phyloP scores from a whole-genome alignment of 2,113 vertebrate genomes.

The Chroicocephalus ridibundus region DNA sequence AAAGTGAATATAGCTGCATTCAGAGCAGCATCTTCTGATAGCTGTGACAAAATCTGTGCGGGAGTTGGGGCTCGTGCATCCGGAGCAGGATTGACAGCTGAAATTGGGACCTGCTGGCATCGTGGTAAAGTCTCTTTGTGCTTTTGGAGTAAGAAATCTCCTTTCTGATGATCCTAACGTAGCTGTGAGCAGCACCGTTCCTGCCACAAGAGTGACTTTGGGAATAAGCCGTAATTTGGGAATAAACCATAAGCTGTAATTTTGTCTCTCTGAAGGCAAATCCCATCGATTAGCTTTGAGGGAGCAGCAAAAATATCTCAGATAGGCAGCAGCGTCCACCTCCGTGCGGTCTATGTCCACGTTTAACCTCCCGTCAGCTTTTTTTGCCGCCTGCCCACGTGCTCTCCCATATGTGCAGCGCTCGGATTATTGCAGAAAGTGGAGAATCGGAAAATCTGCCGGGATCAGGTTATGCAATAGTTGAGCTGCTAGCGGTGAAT shows the following conservation, averaged over 20 bases:
- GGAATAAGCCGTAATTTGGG: neutral
- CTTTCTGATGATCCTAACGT: neutral
- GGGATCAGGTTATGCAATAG: neutral
- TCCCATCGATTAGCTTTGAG: rapidly evolving
- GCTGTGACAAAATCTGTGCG: neutral
- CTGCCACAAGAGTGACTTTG: neutral
- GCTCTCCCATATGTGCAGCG: rapidly evolving
- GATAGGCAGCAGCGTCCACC: neutral
- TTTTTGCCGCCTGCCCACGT: neutral
- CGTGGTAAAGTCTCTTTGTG: rapidly evolving
- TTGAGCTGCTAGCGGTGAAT: neutral
- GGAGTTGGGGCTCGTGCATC: neutral
- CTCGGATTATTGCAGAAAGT: neutral
- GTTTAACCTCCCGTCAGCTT: neutral
- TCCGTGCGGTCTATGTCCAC: neutral
- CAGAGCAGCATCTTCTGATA: neutral
- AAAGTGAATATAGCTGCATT: neutral
- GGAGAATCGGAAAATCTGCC: neutral
- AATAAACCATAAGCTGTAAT: neutral
- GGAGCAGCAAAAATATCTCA: neutral
- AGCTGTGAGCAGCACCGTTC: neutral
- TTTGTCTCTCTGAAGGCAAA: neutral
- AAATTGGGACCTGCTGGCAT: neutral
- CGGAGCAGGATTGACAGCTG: neutral
- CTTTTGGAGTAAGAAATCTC: neutral